phyloP scores from a whole-genome alignment of 1,140 invertebrate species.

The Propsilocerus akamusi region DNA sequence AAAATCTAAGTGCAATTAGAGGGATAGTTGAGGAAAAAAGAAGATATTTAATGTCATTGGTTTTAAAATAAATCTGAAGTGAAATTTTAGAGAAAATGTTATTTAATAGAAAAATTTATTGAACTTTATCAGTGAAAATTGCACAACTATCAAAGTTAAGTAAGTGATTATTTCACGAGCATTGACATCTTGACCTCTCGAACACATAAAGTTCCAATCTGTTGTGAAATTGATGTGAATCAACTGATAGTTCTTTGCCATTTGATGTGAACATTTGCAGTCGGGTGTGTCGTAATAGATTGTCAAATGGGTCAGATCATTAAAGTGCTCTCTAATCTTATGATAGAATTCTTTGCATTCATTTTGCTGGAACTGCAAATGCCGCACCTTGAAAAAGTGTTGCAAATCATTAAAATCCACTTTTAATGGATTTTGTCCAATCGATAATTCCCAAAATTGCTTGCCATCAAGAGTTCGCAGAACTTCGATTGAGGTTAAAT shows the following conservation, averaged over 20 bases:
- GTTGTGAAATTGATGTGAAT: not conserved
- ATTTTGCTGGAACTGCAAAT: not conserved
- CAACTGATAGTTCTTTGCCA: not conserved
- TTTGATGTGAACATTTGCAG: not conserved
- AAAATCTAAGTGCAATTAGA: too few species aligned
- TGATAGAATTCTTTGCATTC: not conserved
- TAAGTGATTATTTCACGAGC: too few species aligned
- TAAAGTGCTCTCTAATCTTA: not conserved
- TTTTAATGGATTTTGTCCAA: not conserved
- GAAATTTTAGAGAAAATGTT: too few species aligned
- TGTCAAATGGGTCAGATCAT: not conserved
- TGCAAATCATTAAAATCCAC: not conserved
- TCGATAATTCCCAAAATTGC: not conserved
- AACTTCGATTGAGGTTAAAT: not conserved
- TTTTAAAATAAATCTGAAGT: too few species aligned
- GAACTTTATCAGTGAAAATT: too few species aligned
- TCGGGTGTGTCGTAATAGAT: not conserved
- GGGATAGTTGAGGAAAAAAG: too few species aligned
- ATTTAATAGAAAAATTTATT: too few species aligned
- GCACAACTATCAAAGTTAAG: too few species aligned
- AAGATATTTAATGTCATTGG: too few species aligned
- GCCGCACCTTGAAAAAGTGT: not conserved
- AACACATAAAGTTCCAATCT: too few species aligned
- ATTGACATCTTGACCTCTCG: too few species aligned
- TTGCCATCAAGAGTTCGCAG: not conserved